Evolutionary conservation across 2,888 invertebrate genomes (phyloP), one percentile per base, ranked within the genome.

Genomic region (Callosobruchus maculatus): DNA sequence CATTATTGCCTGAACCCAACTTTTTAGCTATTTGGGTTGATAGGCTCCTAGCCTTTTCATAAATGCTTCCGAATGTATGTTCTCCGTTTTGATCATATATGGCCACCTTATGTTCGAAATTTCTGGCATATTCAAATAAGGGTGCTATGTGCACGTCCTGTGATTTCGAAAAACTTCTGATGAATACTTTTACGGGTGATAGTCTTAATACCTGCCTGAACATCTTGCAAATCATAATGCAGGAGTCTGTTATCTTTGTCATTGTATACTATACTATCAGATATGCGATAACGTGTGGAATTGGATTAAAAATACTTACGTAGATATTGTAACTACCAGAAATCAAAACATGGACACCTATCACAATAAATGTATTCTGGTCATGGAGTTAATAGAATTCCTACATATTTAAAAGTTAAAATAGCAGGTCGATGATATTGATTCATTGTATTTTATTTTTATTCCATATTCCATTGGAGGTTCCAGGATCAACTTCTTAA

Each of bases 51-150:
- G 94, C 92, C 4, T 91, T 91, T 71, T 90, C 86, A 81, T 92
- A 91, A 0, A 94, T 85, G 18, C 92, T 92, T 21, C 90, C 90
- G 83, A 94, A 96, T 0, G 93, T 92, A 84, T 93, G 94, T 73
- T 91, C 90, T 0, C 94, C 95, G 74, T 90, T 87, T 49, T 89
- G 88, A 88, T 95, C 95, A 76, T 92, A 90, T 0, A 96, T 81
- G 0, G 95, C 95, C n/a, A 91, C 88, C 76, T 90, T 89, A 18
- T 92, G 89, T 0, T 90, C 89, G 84, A 90, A 92, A 71, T 91
- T 86, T 20, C 90, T 84, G 0, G 93, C 92, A 82, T 71, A 68
- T 68, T 68, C 70, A 68, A 71, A 74, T n/a, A 74, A 22, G 18
- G 74, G 72, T 0, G 31, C 9, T 49, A 49, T n/a, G n/a, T n/a